phyloP scores from a whole-genome alignment of 2,797 vertebrate genomes.

The Paedocypris micromegethes region DNA sequence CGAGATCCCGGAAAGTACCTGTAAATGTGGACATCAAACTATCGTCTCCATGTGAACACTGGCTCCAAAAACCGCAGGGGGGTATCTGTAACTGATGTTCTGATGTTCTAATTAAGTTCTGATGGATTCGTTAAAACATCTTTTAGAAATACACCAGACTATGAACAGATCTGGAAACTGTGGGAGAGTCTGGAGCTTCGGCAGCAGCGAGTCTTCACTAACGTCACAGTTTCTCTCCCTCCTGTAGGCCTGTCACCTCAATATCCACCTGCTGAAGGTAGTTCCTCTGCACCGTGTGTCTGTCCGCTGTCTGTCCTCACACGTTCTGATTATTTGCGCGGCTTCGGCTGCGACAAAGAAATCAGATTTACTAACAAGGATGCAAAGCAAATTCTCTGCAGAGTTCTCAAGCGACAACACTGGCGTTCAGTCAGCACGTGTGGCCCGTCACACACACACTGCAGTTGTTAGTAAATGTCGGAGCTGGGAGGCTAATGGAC shows the following conservation, averaged over 20 bases:
- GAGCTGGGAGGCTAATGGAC: constrained; percentile 38
- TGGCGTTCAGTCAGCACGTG: no score
- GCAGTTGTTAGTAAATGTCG: constrained; percentile 68
- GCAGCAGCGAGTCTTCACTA: constrained; percentile 37
- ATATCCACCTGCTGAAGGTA: constrained; percentile 79
- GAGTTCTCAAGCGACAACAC: background rate
- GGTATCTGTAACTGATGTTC: no score
- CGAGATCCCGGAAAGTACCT: no score
- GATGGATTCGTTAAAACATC: no score
- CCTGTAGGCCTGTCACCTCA: constrained; percentile 75
- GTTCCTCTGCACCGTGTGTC: constrained; percentile 54
- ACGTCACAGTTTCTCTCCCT: constrained; percentile 60
- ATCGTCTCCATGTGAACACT: no score
- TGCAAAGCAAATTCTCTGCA: constrained; percentile 27
- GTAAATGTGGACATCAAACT: no score
- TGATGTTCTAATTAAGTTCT: no score
- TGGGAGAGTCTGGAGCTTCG: no score
- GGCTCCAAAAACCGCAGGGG: no score
- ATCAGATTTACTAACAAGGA: constrained; percentile 72
- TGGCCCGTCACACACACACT: constrained; percentile 11
- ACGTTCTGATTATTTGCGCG: constrained; percentile 60
- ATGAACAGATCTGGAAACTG: no score
- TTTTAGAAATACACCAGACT: no score
- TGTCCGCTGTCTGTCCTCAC: constrained; percentile 13
- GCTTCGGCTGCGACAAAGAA: constrained; percentile 61